Percentiles rank a stretch among this genome's conserved stretches.
Conservation (phyloP, 2,888 invertebrate species). For the Phytoseiulus persimilis region DNA sequence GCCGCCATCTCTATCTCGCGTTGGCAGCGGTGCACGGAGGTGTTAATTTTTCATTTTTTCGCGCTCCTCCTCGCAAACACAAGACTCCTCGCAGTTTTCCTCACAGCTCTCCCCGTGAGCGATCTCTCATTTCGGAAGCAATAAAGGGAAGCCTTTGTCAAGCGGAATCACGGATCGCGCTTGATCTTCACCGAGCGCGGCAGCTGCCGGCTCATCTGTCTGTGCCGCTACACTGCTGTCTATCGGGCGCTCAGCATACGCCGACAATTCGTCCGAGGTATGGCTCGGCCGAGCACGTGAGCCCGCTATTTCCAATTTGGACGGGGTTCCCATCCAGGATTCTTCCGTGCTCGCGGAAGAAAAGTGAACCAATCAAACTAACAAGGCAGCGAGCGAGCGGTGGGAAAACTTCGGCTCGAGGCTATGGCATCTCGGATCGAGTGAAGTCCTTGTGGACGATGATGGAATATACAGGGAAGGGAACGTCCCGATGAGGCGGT, state of each 20-base stretch:
- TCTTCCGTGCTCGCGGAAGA: neutral
- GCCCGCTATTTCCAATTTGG: neutral
- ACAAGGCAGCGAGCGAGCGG: neutral
- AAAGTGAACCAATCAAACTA: neutral
- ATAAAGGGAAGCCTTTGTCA: neutral
- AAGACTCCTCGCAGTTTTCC: neutral
- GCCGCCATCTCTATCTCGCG: neutral
- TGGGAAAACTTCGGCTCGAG: neutral
- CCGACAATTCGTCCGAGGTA: neutral
- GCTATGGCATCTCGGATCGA: neutral
- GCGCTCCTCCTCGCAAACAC: neutral
- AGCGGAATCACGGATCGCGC: neutral
- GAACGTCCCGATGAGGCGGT: too few species aligned
- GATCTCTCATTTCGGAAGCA: neutral
- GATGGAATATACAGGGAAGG: too few species aligned
- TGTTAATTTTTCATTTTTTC: neutral
- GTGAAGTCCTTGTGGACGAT: too few species aligned
- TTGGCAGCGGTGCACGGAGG: neutral
- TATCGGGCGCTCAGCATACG: neutral
- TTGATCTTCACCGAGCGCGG: neutral
- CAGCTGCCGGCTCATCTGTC: neutral
- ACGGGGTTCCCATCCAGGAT: neutral
- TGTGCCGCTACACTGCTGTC: neutral
- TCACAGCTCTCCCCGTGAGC: neutral
- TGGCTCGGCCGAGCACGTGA: neutral